A percentile compares a stretch with the other conserved stretches of the same genome.
These are phyloP conservation scores for Archivesica marissinica DNA, from an alignment of 1,140 invertebrate species.

Conservation along the genomic window DNA sequence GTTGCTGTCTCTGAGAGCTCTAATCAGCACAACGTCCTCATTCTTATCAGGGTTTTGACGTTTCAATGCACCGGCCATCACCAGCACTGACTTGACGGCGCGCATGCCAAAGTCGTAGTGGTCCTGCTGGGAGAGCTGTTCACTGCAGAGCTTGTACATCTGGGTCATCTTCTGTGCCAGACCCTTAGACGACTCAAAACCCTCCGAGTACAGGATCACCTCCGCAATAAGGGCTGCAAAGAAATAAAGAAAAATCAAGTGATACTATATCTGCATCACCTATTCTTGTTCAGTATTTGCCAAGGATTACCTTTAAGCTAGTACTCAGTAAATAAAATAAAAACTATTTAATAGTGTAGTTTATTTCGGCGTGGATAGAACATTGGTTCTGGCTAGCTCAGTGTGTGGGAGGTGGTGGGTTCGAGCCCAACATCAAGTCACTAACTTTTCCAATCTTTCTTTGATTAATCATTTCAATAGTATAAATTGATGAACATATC, in stretches of 20 bases:
- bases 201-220: constrained; percentile 96
- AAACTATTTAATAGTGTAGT: too few species aligned
- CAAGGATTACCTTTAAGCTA: too few species aligned
- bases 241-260: not conserved
- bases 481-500: too few species aligned
- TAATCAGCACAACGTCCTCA: constrained; percentile 84
- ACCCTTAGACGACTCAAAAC: constrained; percentile 93
- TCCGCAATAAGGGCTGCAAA: constrained; percentile 92
- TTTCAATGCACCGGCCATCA: constrained; percentile 84
- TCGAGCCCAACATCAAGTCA: too few species aligned
- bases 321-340: too few species aligned
- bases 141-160: constrained; percentile 96
- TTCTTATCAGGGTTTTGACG: constrained; percentile 84
- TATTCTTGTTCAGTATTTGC: not conserved
- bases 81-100: constrained; percentile 86
- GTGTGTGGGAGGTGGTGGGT: too few species aligned
- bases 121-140: constrained; percentile 96
- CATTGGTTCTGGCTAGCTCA: too few species aligned
- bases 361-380: too few species aligned
- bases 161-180: constrained; percentile 95
- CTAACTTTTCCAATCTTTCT: too few species aligned
- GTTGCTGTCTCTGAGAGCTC: constrained; percentile 84
- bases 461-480: too few species aligned
- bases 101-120: constrained; percentile 97
- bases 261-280: not conserved